Evolutionary conservation across 2,797 vertebrate species (phyloP).

Genomic region (Melopsittacus undulatus): DNA sequence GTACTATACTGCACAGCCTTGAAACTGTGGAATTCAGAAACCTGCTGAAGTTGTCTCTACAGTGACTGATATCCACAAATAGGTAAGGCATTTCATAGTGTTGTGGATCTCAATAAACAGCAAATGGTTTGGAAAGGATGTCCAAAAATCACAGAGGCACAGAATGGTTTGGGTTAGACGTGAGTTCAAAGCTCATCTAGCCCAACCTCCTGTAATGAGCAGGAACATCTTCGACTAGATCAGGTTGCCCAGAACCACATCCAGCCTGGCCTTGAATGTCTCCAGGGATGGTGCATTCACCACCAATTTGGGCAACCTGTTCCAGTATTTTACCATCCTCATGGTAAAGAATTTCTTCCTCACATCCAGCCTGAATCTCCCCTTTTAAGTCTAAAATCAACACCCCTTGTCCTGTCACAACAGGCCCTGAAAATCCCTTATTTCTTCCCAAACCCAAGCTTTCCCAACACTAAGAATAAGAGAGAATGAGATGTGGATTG

Average conservation of each 20-base stretch:
- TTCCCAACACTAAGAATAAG: not conserved
- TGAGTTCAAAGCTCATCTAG: not conserved
- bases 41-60: not conserved
- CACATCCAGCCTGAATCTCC: not conserved
- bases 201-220: not conserved
- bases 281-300: not conserved
- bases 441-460: not conserved
- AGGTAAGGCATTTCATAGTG: not conserved
- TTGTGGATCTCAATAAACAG: not conserved
- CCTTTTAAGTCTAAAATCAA: not conserved
- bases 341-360: not conserved
- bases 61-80: not conserved
- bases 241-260: not conserved
- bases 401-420: not conserved
- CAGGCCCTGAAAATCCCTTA: not conserved
- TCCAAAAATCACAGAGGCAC: not conserved
- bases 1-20: not conserved
- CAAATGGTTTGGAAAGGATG: not conserved
- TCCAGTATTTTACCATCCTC: not conserved
- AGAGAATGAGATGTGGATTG: not conserved
- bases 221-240: not conserved
- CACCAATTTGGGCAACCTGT: not conserved
- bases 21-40: not conserved
- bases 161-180: not conserved
- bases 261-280: not conserved